phyloP scores from a whole-genome alignment of 2,888 invertebrate species.

The Athetis lepigone region DNA sequence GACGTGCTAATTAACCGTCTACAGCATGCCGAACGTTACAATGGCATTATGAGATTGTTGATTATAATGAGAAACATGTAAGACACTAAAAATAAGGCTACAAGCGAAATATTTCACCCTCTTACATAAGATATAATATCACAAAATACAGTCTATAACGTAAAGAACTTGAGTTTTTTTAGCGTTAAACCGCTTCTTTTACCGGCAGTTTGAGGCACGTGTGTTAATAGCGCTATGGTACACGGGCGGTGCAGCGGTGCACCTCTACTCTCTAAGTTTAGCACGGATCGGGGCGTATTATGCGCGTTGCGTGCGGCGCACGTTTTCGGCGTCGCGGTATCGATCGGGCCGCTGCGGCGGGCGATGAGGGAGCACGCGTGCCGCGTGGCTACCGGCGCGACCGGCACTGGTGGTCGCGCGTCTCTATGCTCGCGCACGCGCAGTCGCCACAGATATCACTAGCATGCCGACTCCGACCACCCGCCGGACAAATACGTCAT shows the following conservation, averaged over 20 bases:
- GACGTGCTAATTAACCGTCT: constrained; percentile 57
- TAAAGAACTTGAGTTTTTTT: constrained; percentile 53
- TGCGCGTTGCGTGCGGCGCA: constrained; percentile 73
- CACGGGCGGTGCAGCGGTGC: constrained; percentile 81
- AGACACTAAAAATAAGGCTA: constrained; percentile 50
- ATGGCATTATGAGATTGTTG: constrained; percentile 31
- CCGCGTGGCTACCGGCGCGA: constrained; percentile 87
- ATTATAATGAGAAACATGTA: constrained; percentile 21
- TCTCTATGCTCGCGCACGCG: constrained; percentile 81
- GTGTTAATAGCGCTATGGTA: constrained; percentile 69
- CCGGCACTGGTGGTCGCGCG: constrained; percentile 83
- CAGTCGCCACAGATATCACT: constrained; percentile 66
- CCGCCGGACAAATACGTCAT: constrained; percentile 61
- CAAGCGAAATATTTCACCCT: constrained; percentile 59
- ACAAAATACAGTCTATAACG: constrained; percentile 55
- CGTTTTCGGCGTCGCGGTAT: constrained; percentile 70
- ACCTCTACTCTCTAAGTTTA: constrained; percentile 80
- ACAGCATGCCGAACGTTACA: constrained; percentile 42
- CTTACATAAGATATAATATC: constrained; percentile 66
- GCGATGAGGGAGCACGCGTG: constrained; percentile 80
- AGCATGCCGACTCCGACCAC: constrained; percentile 59
- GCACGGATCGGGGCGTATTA: constrained; percentile 73
- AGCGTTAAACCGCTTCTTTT: constrained; percentile 50
- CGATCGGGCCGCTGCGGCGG: constrained; percentile 65
- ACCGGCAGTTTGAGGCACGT: constrained; percentile 66